Conservation (phyloP, 2,888 invertebrate genomes). For the Deilephila porcellus region DNA sequence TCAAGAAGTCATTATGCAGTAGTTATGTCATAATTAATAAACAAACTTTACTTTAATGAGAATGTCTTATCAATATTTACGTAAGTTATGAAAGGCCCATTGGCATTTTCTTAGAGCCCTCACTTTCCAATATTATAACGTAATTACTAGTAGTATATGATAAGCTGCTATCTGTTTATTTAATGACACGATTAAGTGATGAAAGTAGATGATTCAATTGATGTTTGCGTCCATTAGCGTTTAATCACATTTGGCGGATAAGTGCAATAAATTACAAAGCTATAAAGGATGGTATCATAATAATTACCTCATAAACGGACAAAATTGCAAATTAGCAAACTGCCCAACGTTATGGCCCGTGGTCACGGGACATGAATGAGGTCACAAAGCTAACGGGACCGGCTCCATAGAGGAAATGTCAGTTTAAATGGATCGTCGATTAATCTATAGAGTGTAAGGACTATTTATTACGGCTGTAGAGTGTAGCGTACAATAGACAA, state of each 20-base stretch:
- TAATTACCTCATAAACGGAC: constrained; percentile 39
- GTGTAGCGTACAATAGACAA: neutral
- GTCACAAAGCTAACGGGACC: constrained; percentile 48
- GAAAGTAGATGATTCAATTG: constrained; percentile 22
- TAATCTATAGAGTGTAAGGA: neutral
- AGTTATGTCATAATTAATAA: neutral
- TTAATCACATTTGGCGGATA: constrained; percentile 33
- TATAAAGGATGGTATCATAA: neutral
- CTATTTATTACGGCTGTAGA: neutral
- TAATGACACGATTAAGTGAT: constrained; percentile 14
- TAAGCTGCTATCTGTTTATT: constrained; percentile 1
- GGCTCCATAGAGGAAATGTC: constrained; percentile 38
- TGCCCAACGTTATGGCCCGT: constrained; percentile 33
- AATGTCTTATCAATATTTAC: constrained; percentile 8
- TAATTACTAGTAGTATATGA: constrained; percentile 10
- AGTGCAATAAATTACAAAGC: neutral
- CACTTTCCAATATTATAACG: neutral
- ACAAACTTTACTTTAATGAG: neutral
- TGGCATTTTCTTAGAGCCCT: neutral
- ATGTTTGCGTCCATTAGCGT: constrained; percentile 30
- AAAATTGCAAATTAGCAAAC: constrained; percentile 44
- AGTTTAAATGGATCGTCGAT: constrained; percentile 30
- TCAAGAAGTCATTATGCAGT: neutral
- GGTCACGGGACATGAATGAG: constrained; percentile 51
- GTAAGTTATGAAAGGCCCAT: constrained; percentile 6